Conservation (phyloP, 2,797 vertebrate species). For the Spea hammondii region DNA sequence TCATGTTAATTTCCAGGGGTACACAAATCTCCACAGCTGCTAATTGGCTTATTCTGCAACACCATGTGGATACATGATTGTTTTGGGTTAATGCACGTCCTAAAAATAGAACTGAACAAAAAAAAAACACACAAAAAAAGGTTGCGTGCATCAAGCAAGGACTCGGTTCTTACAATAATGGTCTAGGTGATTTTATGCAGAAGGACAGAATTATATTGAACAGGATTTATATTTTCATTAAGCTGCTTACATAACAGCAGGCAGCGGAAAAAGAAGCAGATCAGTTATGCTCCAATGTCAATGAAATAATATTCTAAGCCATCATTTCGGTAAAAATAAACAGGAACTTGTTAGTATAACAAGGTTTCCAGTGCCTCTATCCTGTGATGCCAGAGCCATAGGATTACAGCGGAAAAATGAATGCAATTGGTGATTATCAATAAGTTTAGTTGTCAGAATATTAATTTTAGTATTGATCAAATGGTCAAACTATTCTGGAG, state of each 20-base stretch:
- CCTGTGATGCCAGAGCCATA: background rate
- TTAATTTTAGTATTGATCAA: background rate
- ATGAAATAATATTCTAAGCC: constrained; percentile 32
- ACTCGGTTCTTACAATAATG: constrained; percentile 13
- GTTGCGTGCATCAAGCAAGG: background rate
- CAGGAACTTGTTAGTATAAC: constrained; percentile 35
- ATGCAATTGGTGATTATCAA: constrained; percentile 7
- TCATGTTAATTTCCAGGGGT: constrained; percentile 3
- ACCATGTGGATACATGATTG: constrained; percentile 22
- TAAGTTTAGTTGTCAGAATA: constrained; percentile 1
- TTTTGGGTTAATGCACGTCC: constrained; percentile 14
- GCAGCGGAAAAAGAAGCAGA: constrained; percentile 34
- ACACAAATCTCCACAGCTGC: constrained; percentile 1
- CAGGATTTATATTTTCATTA: constrained; percentile 46
- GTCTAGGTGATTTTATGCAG: constrained; percentile 7
- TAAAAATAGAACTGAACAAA: constrained; percentile 27
- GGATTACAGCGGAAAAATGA: constrained; percentile 20
- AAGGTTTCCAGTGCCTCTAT: constrained; percentile 11
- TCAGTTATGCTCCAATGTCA: constrained; percentile 41
- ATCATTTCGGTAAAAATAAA: constrained; percentile 30
- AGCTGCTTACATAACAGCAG: constrained; percentile 47
- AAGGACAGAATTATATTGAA: constrained; percentile 40
- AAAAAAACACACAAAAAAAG: background rate
- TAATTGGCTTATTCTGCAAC: constrained; percentile 34
- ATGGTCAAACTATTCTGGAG: background rate